phyloP scores from a whole-genome alignment of 2,888 invertebrate species.

The Cheilosia urbana region DNA sequence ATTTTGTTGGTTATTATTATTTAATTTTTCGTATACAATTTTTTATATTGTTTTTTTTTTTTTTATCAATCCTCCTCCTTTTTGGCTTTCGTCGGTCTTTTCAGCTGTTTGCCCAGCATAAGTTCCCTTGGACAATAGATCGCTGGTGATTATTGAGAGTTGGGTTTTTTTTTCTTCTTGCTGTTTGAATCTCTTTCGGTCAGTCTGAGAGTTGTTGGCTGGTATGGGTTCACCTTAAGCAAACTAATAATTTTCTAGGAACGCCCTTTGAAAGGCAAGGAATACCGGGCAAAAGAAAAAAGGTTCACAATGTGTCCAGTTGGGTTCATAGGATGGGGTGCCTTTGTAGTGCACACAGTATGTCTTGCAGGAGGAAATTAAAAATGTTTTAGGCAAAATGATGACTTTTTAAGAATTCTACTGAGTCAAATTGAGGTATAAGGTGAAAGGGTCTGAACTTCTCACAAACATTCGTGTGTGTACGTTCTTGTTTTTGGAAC shows the following conservation, averaged over 20 bases:
- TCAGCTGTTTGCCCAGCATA: slow-evolving; percentile 71
- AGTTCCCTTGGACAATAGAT: slow-evolving; percentile 70
- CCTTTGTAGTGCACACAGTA: slow-evolving; percentile 36
- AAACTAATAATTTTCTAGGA: slow-evolving; percentile 80
- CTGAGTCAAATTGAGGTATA: too few relatives aligned
- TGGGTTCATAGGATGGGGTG: slow-evolving; percentile 31
- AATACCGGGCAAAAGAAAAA: slow-evolving; percentile 57
- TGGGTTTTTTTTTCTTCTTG: slow-evolving; percentile 9
- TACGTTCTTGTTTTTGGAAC: too few relatives aligned
- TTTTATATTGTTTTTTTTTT: neutral
- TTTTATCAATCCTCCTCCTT: neutral
- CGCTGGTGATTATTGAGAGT: slow-evolving; percentile 58
- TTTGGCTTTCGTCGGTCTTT: slow-evolving; percentile 34
- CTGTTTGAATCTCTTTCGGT: slow-evolving; percentile 19
- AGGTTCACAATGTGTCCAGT: slow-evolving; percentile 69
- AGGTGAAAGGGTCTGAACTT: too few relatives aligned
- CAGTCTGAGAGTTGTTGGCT: neutral
- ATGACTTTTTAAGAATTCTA: too few relatives aligned
- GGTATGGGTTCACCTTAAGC: slow-evolving; percentile 77
- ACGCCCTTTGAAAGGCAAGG: slow-evolving; percentile 76
- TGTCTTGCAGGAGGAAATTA: slow-evolving; percentile 1
- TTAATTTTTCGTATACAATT: slow-evolving; percentile 44
- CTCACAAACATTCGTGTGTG: too few relatives aligned
- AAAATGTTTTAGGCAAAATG: neutral
- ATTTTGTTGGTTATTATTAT: slow-evolving; percentile 76